Base-by-base conservation (phyloP, 2,113 vertebrate genomes). In the Lates calcarifer region DNA sequence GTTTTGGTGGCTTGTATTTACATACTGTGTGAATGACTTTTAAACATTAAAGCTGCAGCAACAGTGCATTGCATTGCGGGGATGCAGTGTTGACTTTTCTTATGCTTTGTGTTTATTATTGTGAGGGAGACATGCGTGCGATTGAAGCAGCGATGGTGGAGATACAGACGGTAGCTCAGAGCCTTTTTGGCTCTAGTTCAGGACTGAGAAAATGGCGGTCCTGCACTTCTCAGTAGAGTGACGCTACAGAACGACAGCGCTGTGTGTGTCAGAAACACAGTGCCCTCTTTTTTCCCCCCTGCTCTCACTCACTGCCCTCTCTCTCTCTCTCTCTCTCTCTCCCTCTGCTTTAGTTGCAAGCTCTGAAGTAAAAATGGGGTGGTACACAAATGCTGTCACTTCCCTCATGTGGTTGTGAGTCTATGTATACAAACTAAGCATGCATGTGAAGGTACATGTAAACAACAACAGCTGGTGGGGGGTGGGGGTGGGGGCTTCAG, bases 201-300 rank as follows among this genome's bases (percentile, higher is more conserved):
- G 94, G 82, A 93, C 92, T 94, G 95, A 96, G 95, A 97, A 98
- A 96, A 98, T 99, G 97, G 97, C 96, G 95, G 96, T 96, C 92
- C 93, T 83, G 92, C 92, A 94, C 94, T 95, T 91, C 78, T 92
- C 86, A 92, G 87, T 81, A 28, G 88, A 92, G 94, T 94, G 94
- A 95, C 89, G 85, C 93, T 92, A 91, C 93, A 94, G 94, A 94
- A 95, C 95, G 90, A 91, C 75, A 88, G 92, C 76, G 80, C 92
- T 90, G 77, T 86, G 77, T 87, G 86, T 92, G 80, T 90, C 83
- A 85, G 88, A 93, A 93, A 85, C 88, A 88, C 75, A 74, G 85
- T 91, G 71, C 87, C 79, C 87, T 90, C 73, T 78, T 90, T 77
- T 87, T 70, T 18, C 65, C 24, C 69, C 69, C 57, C 33, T 58